Evolutionary conservation across 2,113 vertebrate genomes (phyloP).

Genomic region (Camelus bactrianus): DNA sequence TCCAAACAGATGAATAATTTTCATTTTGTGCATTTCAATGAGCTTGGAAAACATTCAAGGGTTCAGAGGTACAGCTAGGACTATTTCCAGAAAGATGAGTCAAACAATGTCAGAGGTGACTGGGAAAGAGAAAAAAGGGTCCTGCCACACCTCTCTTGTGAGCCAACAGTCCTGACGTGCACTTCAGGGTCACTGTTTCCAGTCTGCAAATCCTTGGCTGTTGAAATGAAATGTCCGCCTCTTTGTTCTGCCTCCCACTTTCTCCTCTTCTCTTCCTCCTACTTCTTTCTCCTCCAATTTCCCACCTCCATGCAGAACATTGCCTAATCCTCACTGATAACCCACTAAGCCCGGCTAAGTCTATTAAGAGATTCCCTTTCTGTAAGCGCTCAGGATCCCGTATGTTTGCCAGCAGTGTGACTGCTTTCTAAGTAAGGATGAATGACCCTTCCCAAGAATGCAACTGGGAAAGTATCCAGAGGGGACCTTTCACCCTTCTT

Average conservation of each 20-base stretch:
- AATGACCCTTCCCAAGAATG: neutral
- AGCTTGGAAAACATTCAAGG: conserved; percentile 66
- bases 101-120: conserved; percentile 76
- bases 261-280: conserved; percentile 54
- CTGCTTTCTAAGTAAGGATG: neutral
- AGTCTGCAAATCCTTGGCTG: conserved; percentile 77
- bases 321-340: conserved; percentile 39
- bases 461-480: neutral
- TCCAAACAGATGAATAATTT: conserved; percentile 81
- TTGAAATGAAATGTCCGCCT: conserved; percentile 73
- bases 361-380: conserved; percentile 15
- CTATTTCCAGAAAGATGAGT: conserved; percentile 78
- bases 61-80: conserved; percentile 80
- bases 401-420: neutral
- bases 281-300: neutral
- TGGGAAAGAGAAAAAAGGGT: conserved; percentile 79
- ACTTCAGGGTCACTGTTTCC: conserved; percentile 80
- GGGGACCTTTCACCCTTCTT: neutral
- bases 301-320: conserved; percentile 66
- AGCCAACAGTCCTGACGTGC: conserved; percentile 74
- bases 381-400: conserved; percentile 36
- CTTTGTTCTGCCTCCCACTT: conserved; percentile 82
- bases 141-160: conserved; percentile 51
- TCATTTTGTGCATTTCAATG: conserved; percentile 77
- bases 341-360: neutral